Evolutionary conservation across 2,797 vertebrate species (phyloP), one percentile per base, ranked within the genome.

Genomic region (Neoniphon sammara): DNA sequence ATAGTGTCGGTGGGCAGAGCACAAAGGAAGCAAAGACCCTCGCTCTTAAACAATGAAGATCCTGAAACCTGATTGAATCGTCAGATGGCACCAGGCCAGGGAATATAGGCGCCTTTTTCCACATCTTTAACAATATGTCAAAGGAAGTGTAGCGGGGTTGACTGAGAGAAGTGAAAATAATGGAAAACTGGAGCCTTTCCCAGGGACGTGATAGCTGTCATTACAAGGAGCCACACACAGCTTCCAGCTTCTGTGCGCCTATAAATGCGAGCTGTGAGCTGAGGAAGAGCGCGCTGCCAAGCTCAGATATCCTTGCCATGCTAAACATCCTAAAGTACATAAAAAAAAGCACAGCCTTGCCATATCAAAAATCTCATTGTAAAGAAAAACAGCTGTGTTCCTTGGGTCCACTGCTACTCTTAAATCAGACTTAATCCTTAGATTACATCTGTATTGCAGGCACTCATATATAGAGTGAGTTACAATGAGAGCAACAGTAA

Each of bases 121-220:
- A 66, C 73, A 73, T 82, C 68, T 66, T 36, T 44, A 42, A 73
- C 67, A 42, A 23, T 46, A 70, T 56, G 59, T 80, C 76, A 75
- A 50, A 82, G 72, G 61, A 68, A 67, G 73, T 10, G 53, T 42
- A 50, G 12, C 50, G 64, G 81, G 83, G 31, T 71, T 84, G 80
- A 84, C 56, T 73, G 81, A 84, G 61, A 73, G 14, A 47, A n/a
- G 47, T 27, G 8, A 56, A 47, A 49, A 58, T 44, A 18, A 58
- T 11, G 64, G 58, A 58, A 70, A 60, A 73, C 47, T 60, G 46
- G 62, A 70, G 76, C 64, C 50, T 72, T 62, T 77, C 84, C 76
- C 78, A 52, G 25, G 58, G 54, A 72, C 44, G 46, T 64, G 56
- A 70, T 76, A 72, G 78, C 68, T 52, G 31, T 78, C 74, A 82